Percentiles rank a stretch among this genome's conserved stretches.
Conservation (phyloP, 1,140 invertebrate genomes). For the Halictus rubicundus region DNA sequence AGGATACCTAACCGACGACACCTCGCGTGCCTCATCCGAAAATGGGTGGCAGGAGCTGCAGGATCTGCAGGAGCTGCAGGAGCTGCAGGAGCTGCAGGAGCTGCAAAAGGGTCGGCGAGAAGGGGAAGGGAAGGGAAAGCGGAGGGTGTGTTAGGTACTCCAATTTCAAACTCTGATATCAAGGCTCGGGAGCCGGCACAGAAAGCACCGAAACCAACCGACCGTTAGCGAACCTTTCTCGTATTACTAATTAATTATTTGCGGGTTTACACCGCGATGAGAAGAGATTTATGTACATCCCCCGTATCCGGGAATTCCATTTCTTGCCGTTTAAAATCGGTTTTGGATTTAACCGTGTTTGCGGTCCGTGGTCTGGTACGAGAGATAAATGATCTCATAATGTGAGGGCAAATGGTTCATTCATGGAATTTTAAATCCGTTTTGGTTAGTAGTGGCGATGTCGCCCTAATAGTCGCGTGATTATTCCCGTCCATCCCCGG, state of each 20-base stretch:
- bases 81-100: too few relatives aligned
- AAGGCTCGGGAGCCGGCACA: conserved; percentile 46
- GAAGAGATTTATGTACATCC: conserved; percentile 65
- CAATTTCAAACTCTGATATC: conserved; percentile 68
- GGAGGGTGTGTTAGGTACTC: conserved; percentile 46
- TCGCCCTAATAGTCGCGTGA: neutral
- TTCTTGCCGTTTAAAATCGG: neutral
- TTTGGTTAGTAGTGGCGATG: neutral
- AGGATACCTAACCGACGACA: conserved; percentile 43
- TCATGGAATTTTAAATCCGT: neutral
- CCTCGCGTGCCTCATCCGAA: conserved; percentile 62
- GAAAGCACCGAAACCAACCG: conserved; percentile 66
- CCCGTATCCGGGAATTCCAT: neutral
- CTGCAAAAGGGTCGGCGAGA: neutral
- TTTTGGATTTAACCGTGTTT: neutral
- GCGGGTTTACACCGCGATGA: conserved; percentile 63
- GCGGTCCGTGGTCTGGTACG: neutral
- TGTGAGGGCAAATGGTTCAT: neutral
- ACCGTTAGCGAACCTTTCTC: conserved; percentile 70
- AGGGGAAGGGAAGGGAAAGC: neutral
- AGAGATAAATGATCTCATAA: conserved; percentile 1
- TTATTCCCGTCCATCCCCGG: neutral
- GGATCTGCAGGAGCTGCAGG: too few relatives aligned
- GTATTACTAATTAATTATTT: conserved; percentile 77
- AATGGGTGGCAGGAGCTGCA: conserved; percentile 1